Base-by-base conservation (phyloP, 2,888 invertebrate genomes). In the Eugnorisma glareosa region DNA sequence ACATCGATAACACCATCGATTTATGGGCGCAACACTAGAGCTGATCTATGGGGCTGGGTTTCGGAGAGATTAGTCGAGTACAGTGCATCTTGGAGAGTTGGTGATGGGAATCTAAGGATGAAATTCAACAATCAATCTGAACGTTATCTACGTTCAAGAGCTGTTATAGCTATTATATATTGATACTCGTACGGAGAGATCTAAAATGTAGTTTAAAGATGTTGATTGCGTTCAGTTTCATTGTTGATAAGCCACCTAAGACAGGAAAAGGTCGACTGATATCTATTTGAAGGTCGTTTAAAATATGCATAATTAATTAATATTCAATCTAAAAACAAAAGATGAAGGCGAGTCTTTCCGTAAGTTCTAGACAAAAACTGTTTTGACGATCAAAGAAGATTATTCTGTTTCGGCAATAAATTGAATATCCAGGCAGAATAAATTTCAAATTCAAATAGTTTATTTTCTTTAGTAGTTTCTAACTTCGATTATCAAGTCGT, bases 1-100 rank as follows among this genome's bases (percentile, higher is more conserved):
- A 88, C 89, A 88, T 88, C 89, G 89, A 88, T 88, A 87, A 74
- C 80, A 76, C 81, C 68, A 73, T 77, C 28, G 73, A 88, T 88
- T 88, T 88, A 88, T 87, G 77, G 75, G 72, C 66, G 54, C 77
- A 68, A 51, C 68, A 73, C 66, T 77, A 72, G 59, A 54, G 67
- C 66, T 81, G 82, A 79, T 83, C 76, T 77, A 84, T 79, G 68
- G 73, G 54, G 67, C n/a, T 75, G 28, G 61, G 59, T 51, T 72
- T 35, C 67, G 51, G 40, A 74, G 67, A 24, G 48, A 40, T 57
- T 37, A 35, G 4, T 40, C 28, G 35, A 40, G 51, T 31, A 21
- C 6, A 37, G 28, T 8, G 7, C 18, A 35, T 43, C 15, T 43
- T 35, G 18, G 3, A 7, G 15, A 5, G 0, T 10, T n/a, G 6